These are phyloP conservation scores for Zhuqinia jingwanae DNA, from an alignment of 2,888 invertebrate genomes.

Conservation along the genomic window DNA sequence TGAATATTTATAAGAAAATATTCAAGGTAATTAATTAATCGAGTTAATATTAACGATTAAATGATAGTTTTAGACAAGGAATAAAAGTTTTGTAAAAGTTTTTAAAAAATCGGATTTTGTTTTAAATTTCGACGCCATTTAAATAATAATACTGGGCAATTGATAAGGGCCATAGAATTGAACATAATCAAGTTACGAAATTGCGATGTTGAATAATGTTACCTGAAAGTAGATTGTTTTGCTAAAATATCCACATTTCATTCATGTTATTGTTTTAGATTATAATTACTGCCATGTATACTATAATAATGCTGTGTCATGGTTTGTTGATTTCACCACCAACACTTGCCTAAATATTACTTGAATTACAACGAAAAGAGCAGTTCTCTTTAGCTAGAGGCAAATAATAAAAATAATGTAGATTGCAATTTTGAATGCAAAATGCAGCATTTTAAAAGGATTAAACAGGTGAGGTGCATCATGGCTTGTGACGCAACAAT, in stretches of 20 bases:
- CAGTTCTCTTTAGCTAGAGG: background rate
- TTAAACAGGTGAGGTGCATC: background rate
- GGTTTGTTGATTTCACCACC: background rate
- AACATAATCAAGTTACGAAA: too few relatives aligned
- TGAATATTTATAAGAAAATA: too few relatives aligned
- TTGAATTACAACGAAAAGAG: background rate
- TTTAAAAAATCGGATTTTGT: too few relatives aligned
- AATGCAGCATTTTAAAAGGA: background rate
- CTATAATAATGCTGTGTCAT: background rate
- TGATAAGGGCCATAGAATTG: too few relatives aligned
- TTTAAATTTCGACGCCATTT: too few relatives aligned
- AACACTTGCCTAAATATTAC: background rate
- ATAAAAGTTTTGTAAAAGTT: too few relatives aligned
- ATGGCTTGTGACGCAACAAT: background rate
- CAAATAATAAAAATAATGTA: background rate
- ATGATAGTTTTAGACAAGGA: too few relatives aligned
- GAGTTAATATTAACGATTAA: too few relatives aligned
- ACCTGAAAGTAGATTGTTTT: background rate
- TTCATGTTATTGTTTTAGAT: too few relatives aligned
- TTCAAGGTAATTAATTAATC: too few relatives aligned
- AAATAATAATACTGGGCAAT: too few relatives aligned
- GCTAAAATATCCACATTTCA: background rate
- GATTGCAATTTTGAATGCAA: background rate
- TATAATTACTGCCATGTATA: background rate
- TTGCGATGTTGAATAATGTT: too few relatives aligned